phyloP scores from a whole-genome alignment of 2,113 vertebrate species.

The Phalacrocorax aristotelis region DNA sequence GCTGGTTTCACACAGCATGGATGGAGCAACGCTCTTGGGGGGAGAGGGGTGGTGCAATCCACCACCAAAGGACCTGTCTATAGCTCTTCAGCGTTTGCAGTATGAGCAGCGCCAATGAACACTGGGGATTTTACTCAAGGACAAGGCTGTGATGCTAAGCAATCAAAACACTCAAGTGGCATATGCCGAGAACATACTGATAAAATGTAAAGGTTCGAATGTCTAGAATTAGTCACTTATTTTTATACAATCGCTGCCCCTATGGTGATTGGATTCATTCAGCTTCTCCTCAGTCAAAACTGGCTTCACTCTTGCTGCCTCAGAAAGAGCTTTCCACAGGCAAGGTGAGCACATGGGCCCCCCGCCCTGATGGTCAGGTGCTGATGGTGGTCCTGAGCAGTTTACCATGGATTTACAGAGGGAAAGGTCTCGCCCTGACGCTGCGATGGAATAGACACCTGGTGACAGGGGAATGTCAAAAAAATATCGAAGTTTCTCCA shows the following conservation, averaged over 20 bases:
- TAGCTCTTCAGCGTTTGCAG: too few species aligned
- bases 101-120: not conserved
- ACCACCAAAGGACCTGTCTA: not conserved
- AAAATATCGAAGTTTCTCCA: not conserved
- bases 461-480: not conserved
- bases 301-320: not conserved
- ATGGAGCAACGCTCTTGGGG: not conserved
- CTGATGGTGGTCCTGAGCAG: too few species aligned
- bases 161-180: not conserved
- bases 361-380: accelerated
- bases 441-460: not conserved
- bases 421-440: not conserved
- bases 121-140: not conserved
- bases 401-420: not conserved
- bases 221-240: not conserved
- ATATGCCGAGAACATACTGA: not conserved
- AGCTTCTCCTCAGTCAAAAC: not conserved
- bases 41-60: not conserved
- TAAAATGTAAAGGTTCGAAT: not conserved
- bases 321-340: too few species aligned
- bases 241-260: not conserved
- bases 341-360: accelerated
- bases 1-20: not conserved
- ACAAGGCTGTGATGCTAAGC: not conserved
- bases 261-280: too few species aligned